Evolutionary conservation across 2,888 invertebrate species (phyloP), one percentile per base, ranked within the genome.

Genomic region (Malthinus flaveolus): DNA sequence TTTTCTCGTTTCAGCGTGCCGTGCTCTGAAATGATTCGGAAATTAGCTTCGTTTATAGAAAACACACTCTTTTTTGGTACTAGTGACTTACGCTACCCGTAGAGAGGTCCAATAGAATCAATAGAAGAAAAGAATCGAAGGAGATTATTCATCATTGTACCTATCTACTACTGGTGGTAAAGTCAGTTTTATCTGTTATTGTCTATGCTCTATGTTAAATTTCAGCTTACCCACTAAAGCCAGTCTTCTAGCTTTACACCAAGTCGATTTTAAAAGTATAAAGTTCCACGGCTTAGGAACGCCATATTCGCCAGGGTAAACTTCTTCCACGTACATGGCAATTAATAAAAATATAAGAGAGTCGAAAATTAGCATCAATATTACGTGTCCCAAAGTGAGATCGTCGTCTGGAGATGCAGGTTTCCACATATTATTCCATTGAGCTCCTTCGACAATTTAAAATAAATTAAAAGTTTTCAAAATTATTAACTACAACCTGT

Each of bases 271-370:
- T 2, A 56, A 56, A n/a, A 59, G 59, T 11, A 54, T 48, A 37
- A 57, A 62, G 36, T 62, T 52, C 59, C 59, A 62, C 12, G 42
- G 35, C 37, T 62, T 51, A 34, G 66, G 60, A 13, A 66, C 59
- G 8, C 71, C 70, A 56, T 62, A 68, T 23, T 64, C 59, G 34
- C 95, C 95, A 0, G 96, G 96, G 61, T 87, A 82, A 7, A 97
- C 85, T 65, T 90, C 90, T 76, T 96, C 95, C 31, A 95, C 79
- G 73, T 96, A 97, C 65, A 95, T 80, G 0, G 95, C 88, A 36
- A 95, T 75, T 1, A 88, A 57, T 74, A 91, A 83, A 72, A 94
- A 93, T 0, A 94, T 49, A 0, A 88, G 51, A 5, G 84, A 79
- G 71, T 91, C 89, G 1, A 90, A 61, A 10, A 87, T 71, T 68